These are phyloP conservation scores for Lypha dubia DNA, from an alignment of 2,888 invertebrate species.

Conservation along the genomic window DNA sequence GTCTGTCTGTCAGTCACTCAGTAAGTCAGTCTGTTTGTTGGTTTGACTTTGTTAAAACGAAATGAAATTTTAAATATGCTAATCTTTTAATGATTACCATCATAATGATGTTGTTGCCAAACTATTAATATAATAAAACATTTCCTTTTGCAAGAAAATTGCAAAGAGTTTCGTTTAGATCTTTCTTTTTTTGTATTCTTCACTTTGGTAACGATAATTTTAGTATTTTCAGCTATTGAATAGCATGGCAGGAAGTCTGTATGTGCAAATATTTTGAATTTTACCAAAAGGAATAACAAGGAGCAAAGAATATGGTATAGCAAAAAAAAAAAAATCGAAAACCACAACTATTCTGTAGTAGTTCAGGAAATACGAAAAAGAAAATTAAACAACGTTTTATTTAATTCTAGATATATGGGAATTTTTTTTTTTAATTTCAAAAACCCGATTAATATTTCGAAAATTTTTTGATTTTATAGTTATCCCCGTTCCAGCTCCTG, in stretches of 20 bases:
- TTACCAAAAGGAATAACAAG: not conserved
- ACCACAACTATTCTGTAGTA: too few relatives aligned
- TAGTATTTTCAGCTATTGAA: constrained; percentile 22
- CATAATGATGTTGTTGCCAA: constrained; percentile 10
- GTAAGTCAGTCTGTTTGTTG: not conserved
- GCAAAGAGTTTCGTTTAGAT: not conserved
- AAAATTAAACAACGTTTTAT: too few relatives aligned
- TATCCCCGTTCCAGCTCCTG: too few relatives aligned
- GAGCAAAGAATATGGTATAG: not conserved
- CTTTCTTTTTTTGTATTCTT: not conserved
- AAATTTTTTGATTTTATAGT: too few relatives aligned
- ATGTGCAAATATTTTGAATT: constrained; percentile 43
- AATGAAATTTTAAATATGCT: constrained; percentile 54
- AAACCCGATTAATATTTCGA: too few relatives aligned
- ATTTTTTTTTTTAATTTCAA: too few relatives aligned
- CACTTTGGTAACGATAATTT: not conserved
- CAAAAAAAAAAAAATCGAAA: not conserved
- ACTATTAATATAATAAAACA: not conserved
- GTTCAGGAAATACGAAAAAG: too few relatives aligned
- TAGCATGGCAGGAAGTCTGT: constrained; percentile 31
- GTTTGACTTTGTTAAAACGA: constrained; percentile 42
- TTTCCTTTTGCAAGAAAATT: not conserved
- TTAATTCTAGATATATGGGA: too few relatives aligned
- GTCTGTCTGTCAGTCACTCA: too few relatives aligned
- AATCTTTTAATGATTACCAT: constrained; percentile 35